Evolutionary conservation across 64 coral and sea anemone species (phyloP).

Genomic region (Montipora foliosa): DNA sequence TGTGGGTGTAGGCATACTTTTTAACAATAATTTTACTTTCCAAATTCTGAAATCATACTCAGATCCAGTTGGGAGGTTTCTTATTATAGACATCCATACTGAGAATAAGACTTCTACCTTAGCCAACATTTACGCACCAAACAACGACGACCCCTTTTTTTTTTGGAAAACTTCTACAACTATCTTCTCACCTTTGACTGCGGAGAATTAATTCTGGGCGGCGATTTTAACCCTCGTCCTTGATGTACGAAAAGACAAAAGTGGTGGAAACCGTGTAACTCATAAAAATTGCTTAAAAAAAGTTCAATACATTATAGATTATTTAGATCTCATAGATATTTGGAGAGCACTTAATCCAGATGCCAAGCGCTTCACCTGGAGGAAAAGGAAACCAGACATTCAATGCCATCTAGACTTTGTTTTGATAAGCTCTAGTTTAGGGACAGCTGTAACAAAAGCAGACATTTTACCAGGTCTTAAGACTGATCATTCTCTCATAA

Average conservation of each 20-base stretch:
- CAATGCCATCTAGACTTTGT: conserved; percentile 16
- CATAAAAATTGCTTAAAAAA: background rate
- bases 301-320: background rate
- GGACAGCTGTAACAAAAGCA: background rate
- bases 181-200: conserved; percentile 1
- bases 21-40: conserved; percentile 45
- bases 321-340: conserved; percentile 7
- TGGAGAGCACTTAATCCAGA: conserved; percentile 23
- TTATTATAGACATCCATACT: conserved; percentile 17
- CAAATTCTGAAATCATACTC: background rate
- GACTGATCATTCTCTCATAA: conserved; percentile 30
- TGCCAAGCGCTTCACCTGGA: background rate
- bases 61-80: background rate
- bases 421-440: background rate
- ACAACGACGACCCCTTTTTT: conserved; percentile 11
- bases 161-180: background rate
- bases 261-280: background rate
- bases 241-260: background rate
- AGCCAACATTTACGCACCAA: conserved; percentile 29
- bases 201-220: conserved; percentile 1
- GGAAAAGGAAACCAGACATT: conserved; percentile 12
- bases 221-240: conserved; percentile 38
- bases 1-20: background rate
- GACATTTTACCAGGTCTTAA: conserved; percentile 40
- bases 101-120: background rate